Percentiles rank a stretch among this genome's conserved stretches.
These are phyloP conservation scores for Diplodus puntazzo DNA, from an alignment of 2,797 vertebrate genomes.

Conservation along the genomic window DNA sequence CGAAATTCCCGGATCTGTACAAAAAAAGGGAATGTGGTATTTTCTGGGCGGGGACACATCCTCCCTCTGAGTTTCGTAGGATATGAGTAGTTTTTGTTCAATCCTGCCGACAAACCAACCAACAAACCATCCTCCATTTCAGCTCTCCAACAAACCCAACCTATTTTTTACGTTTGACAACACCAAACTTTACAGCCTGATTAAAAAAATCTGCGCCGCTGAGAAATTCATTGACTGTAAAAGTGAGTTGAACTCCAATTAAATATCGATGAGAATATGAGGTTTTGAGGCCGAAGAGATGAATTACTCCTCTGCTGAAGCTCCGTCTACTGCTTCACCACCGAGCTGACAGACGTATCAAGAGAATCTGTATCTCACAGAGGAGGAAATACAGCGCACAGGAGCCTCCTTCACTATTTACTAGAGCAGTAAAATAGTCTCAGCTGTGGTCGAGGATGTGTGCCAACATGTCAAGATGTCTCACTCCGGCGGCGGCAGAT, in stretches of 20 bases:
- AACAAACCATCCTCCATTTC: too few relatives aligned
- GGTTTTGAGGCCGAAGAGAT: not conserved
- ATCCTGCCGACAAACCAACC: not conserved
- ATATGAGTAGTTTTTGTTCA: too few relatives aligned
- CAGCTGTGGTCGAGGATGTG: conserved; percentile 50
- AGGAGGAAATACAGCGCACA: conserved; percentile 15
- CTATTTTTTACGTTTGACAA: not conserved
- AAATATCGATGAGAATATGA: not conserved
- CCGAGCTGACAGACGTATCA: not conserved
- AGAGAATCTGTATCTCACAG: not conserved
- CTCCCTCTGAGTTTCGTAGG: too few relatives aligned
- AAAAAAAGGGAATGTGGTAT: too few relatives aligned
- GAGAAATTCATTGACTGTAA: not conserved
- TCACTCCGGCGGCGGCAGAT: conserved; percentile 18
- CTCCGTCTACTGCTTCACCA: not conserved
- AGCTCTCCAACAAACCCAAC: not conserved
- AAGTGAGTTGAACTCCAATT: not conserved
- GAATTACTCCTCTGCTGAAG: not conserved
- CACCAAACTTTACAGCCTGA: not conserved
- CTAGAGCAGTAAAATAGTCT: conserved; percentile 25
- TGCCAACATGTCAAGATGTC: conserved; percentile 48
- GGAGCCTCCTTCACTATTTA: conserved; percentile 35
- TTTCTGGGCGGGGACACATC: too few relatives aligned
- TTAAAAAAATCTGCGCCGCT: not conserved
- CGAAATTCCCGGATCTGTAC: too few relatives aligned